A percentile compares a stretch with the other conserved stretches of the same genome.
phyloP scores from a whole-genome alignment of 1,140 invertebrate species.

The Gonioctena quinquepunctata region DNA sequence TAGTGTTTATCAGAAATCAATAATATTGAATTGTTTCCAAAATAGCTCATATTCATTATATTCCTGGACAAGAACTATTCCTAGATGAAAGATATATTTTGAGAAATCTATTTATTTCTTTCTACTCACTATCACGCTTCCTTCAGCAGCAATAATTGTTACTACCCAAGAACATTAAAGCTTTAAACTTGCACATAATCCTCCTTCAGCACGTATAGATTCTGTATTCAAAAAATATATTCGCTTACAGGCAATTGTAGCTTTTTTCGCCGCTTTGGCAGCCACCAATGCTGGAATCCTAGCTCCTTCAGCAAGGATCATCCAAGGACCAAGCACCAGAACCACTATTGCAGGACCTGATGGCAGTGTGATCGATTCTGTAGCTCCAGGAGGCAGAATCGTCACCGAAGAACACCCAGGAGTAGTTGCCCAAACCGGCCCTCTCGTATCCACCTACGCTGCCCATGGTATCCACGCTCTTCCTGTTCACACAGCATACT shows the following conservation, averaged over 20 bases:
- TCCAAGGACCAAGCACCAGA: slow-evolving; percentile 42
- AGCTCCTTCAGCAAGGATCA: slow-evolving; percentile 32
- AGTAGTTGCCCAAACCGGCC: slow-evolving; percentile 26
- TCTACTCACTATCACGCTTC: no score
- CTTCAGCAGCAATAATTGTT: no score
- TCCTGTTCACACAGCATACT: not conserved
- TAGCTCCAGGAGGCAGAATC: slow-evolving; percentile 38
- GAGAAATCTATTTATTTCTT: no score
- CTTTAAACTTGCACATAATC: no score
- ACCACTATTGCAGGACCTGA: slow-evolving; percentile 39
- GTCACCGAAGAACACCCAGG: slow-evolving; percentile 33
- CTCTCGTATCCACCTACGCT: slow-evolving; percentile 7
- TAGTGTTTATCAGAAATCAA: no score
- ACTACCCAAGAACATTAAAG: no score
- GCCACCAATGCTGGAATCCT: slow-evolving; percentile 32
- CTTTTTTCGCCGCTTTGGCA: slow-evolving; percentile 26
- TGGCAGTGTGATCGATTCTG: slow-evolving; percentile 39
- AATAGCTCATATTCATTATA: no score
- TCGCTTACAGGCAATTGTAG: slow-evolving; percentile 12
- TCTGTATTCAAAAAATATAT: no score
- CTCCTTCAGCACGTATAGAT: no score
- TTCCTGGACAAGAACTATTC: no score
- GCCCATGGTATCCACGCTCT: not conserved
- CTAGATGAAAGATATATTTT: no score
- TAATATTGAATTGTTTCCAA: no score